These are phyloP conservation scores for Micrasema longulum DNA, from an alignment of 1,140 invertebrate genomes.

Conservation along the genomic window DNA sequence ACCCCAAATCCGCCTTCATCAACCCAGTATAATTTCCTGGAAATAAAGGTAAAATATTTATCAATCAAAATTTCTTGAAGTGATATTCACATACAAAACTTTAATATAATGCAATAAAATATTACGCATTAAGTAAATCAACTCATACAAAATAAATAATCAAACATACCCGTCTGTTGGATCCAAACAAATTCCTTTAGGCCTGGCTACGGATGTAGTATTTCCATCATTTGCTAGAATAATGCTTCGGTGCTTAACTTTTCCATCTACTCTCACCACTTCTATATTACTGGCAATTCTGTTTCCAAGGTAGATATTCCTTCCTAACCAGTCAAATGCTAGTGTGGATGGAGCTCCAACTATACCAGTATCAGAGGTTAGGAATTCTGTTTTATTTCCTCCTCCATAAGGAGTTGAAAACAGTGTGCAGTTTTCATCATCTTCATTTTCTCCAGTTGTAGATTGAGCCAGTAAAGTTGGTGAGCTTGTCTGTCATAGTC, in stretches of 20 bases:
- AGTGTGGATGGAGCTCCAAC: slow-evolving; percentile 92
- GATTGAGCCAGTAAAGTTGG: slow-evolving; percentile 89
- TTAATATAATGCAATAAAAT: slow-evolving; percentile 38
- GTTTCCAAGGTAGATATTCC: slow-evolving; percentile 96
- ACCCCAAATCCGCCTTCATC: slow-evolving; percentile 94
- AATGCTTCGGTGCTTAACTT: slow-evolving; percentile 85
- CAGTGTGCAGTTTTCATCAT: slow-evolving; percentile 84
- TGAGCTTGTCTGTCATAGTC: slow-evolving; percentile 91
- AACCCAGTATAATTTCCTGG: slow-evolving; percentile 91
- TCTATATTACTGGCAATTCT: slow-evolving; percentile 92
- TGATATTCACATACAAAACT: slow-evolving; percentile 36
- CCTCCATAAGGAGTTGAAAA: slow-evolving; percentile 87
- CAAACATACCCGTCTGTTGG: slow-evolving; percentile 83
- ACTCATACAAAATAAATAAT: slow-evolving; percentile 9
- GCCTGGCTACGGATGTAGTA: slow-evolving; percentile 86
- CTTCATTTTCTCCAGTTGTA: slow-evolving; percentile 77
- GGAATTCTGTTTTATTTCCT: slow-evolving; percentile 88
- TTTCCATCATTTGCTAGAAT: slow-evolving; percentile 93
- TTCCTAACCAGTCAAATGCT: slow-evolving; percentile 95
- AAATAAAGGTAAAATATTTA: slow-evolving; percentile 53
- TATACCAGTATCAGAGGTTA: slow-evolving; percentile 82
- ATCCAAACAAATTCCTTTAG: slow-evolving; percentile 89
- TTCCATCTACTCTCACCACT: slow-evolving; percentile 88
- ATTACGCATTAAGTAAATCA: slow-evolving; percentile 17
- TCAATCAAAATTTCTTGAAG: background rate